Conservation (phyloP, 2,797 vertebrate genomes). For the Agapornis canus region DNA sequence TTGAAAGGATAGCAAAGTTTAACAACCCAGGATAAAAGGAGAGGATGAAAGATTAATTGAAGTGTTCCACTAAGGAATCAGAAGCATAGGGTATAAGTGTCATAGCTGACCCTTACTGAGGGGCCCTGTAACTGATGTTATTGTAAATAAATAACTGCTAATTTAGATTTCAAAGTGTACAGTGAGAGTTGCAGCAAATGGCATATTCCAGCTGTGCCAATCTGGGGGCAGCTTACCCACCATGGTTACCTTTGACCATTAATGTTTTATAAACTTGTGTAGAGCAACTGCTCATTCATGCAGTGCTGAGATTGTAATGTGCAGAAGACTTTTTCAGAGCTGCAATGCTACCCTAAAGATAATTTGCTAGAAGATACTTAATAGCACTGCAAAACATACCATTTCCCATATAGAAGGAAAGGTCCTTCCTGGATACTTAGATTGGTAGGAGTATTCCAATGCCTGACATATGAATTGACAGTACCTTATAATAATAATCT, state of each 20-base stretch:
- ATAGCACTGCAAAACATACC: neutral
- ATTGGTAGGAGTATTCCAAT: neutral
- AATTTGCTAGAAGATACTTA: neutral
- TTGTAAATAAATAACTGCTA: neutral
- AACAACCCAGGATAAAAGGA: neutral
- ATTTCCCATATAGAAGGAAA: neutral
- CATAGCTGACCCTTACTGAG: neutral
- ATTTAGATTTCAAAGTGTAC: neutral
- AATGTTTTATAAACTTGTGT: neutral
- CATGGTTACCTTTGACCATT: neutral
- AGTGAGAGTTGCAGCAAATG: neutral
- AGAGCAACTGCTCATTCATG: neutral
- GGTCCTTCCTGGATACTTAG: neutral
- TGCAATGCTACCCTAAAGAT: neutral
- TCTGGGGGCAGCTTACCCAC: neutral
- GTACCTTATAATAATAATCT: neutral
- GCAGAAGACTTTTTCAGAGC: neutral
- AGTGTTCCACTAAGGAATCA: neutral
- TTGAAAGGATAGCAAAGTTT: neutral
- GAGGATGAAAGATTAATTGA: neutral
- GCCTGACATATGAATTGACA: accelerated
- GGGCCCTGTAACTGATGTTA: neutral
- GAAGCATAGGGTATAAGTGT: neutral
- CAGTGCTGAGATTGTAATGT: neutral
- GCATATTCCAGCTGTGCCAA: neutral